Evolutionary conservation across 2,797 vertebrate genomes (phyloP), one percentile per base, ranked within the genome.

Genomic region (Taenioides sp.): DNA sequence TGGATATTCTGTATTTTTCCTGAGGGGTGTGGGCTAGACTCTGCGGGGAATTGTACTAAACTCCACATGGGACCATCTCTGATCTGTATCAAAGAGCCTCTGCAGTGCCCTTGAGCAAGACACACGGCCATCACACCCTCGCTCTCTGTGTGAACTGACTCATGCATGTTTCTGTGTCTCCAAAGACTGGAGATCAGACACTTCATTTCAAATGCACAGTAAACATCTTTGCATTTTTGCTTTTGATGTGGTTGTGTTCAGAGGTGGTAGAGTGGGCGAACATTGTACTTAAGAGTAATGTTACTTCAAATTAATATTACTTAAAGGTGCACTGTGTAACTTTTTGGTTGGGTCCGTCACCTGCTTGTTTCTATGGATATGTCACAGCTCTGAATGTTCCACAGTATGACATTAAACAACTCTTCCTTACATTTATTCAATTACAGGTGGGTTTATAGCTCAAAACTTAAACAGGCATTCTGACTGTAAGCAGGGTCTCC

Each of bases 21-120:
- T 4, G 58, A 27, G 70, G 43, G 70, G 1, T 62, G 12, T 71
- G 59, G 57, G 5, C 31, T 62, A 47, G 47, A 37, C 68, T 67
- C 64, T 25, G 25, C 65, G 61, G 66, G 66, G 82, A 78, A 77
- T 76, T 47, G 28, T 52, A 67, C 47, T 59, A 67, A 74, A 82
- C 74, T 60, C 69, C 73, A 81, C 78, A 72, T 73, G 65, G 40
- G 31, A 62, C 52, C 54, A 55, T 76, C 75, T 83, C 49, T 80
- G 79, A 84, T 88, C 70, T 70, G 7, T 79, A 86, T 89, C 76
- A 87, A 84, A 87, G 80, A 65, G n/a, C 34, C 59, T 67, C 62
- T 75, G 31, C 69, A 57, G 57, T 65, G 73, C 79, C 81, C 78
- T 85, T 84, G 72, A 77, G 71, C 69, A 66, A 18, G 68, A 67